Evolutionary conservation across 2,113 vertebrate genomes (phyloP).

Genomic region (Centropus bengalensis): DNA sequence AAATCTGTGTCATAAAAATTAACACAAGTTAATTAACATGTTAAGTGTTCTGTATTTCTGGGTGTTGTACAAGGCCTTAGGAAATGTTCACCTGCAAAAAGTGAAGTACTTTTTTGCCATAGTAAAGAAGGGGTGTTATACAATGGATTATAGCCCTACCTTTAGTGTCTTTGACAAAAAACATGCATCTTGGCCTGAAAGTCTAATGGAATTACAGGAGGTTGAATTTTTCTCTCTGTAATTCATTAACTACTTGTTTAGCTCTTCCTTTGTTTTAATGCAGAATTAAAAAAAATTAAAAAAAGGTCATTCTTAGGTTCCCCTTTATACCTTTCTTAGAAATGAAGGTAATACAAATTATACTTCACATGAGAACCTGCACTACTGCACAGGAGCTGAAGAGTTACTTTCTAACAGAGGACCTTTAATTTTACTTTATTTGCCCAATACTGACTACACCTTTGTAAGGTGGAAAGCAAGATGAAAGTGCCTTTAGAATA

Average conservation of each 20-base stretch:
- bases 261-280: background rate
- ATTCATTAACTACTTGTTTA: background rate
- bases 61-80: background rate
- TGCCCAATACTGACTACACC: background rate
- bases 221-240: background rate
- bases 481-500: background rate
- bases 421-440: background rate
- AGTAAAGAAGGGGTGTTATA: background rate
- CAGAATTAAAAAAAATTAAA: background rate
- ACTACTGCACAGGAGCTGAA: background rate
- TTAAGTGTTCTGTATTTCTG: background rate
- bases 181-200: background rate
- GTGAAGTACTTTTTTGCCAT: rapidly evolving
- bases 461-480: background rate
- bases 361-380: background rate
- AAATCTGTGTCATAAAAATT: background rate
- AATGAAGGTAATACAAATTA: background rate
- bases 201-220: background rate
- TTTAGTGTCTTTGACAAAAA: background rate
- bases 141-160: background rate
- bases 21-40: background rate
- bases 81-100: background rate
- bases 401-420: background rate
- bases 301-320: background rate
- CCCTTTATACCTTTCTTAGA: background rate